Evolutionary conservation across 2,888 invertebrate species (phyloP), one percentile per base, ranked within the genome.

Genomic region (Embidobia sp.): DNA sequence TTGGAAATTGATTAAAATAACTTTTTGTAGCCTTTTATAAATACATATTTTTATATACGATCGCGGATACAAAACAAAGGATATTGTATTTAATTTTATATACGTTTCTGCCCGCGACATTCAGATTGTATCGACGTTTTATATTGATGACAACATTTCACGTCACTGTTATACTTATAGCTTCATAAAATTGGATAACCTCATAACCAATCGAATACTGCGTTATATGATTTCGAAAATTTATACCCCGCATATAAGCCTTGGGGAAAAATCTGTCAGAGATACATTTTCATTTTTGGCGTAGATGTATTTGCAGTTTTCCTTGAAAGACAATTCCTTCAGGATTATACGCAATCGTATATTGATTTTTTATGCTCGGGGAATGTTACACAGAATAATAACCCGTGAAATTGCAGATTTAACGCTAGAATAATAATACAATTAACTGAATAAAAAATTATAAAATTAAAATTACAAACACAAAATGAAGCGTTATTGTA

Each of bases 111-210:
- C n/a, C 26, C 8, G 51, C 16, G 64, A 26, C 64, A 44, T 66
- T 66, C 42, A 31, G 51, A 53, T 66, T 49, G 42, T 64, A 55
- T 66, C 66, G 66, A 46, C 44, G 31, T 66, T 66, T 66, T 53
- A 66, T 66, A 66, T 66, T 35, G 53, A 66, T 66, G 53, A 66
- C 44, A 53, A 35, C 53, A 35, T 66, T 53, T 31, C 53, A 33
- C 26, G 64, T 53, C 64, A 46, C 44, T 35, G 44, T 53, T 66
- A 66, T 63, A 63, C 63, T 48, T 64, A 64, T 64, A 64, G 64
- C 51, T 51, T 29, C 44, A 64, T 53, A 64, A 64, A 64, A 64
- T 44, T 51, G 53, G 64, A 64, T 53, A 64, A 51, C 44, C 64
- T 64, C 64, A 53, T 64, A 64, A 64, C 31, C 64, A 26, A 53